Evolutionary conservation across 2,888 invertebrate genomes (phyloP).

Genomic region (Bedellia somnulentella): DNA sequence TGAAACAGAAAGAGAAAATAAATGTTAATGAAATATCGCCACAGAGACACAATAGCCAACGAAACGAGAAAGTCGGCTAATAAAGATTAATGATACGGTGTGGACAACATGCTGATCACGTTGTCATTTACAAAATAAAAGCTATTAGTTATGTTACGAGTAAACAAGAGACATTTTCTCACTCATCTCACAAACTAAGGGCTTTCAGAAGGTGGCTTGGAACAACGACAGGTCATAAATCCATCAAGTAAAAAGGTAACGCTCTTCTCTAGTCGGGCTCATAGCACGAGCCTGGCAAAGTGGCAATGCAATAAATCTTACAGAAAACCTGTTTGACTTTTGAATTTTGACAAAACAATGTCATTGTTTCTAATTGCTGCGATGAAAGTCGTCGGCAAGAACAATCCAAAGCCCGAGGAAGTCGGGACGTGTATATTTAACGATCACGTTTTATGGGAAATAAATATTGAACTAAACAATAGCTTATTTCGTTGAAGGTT

Average conservation of each 20-base stretch:
- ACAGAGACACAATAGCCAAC: too few species aligned
- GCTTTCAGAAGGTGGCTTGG: too few species aligned
- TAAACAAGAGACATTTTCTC: conserved; percentile 1
- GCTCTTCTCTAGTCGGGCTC: too few species aligned
- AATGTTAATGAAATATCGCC: conserved; percentile 9
- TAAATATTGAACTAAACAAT: conserved; percentile 21
- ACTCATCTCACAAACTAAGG: too few species aligned
- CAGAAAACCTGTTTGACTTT: conserved; percentile 3
- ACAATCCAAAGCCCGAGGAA: conserved; percentile 16
- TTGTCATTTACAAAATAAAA: too few species aligned
- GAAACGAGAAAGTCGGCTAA: too few species aligned
- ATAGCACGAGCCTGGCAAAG: neutral
- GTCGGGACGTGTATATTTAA: conserved; percentile 19
- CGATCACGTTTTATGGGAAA: conserved; percentile 30
- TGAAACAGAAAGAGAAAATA: too few species aligned
- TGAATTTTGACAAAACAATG: conserved; percentile 15
- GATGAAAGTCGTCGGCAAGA: conserved; percentile 21
- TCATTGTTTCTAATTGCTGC: conserved; percentile 22
- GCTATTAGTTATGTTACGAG: conserved; percentile 2
- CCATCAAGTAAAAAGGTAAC: too few species aligned
- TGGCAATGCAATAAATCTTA: conserved; percentile 4
- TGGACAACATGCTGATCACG: too few species aligned
- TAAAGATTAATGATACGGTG: too few species aligned
- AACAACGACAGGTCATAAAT: too few species aligned
- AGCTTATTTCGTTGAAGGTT: conserved; percentile 15